Conservation (phyloP, 2,113 vertebrate genomes). For the Phalacrocorax brasilianus region DNA sequence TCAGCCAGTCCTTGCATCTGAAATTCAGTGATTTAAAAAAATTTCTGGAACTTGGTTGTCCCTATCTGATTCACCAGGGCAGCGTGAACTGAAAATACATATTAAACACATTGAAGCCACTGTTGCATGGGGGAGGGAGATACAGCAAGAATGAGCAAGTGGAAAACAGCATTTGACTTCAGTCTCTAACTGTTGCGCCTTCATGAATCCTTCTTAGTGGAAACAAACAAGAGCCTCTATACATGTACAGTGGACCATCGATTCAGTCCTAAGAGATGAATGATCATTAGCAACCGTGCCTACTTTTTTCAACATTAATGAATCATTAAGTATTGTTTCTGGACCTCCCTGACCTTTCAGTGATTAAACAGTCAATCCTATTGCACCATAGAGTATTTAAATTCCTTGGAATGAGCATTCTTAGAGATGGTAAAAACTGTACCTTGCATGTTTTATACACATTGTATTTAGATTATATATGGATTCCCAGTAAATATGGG, state of each 20-base stretch:
- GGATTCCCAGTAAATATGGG: slow-evolving; percentile 28
- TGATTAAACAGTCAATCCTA: slow-evolving; percentile 10
- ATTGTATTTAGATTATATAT: slow-evolving; percentile 36
- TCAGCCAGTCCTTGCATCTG: not conserved
- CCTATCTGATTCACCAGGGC: not conserved
- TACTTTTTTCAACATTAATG: not conserved
- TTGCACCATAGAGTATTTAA: not conserved
- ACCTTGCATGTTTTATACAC: not conserved
- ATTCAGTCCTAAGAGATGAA: not conserved
- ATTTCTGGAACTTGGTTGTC: not conserved
- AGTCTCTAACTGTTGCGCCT: not conserved
- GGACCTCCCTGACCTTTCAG: not conserved
- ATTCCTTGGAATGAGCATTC: not conserved
- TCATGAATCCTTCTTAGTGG: not conserved
- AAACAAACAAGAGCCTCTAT: not conserved
- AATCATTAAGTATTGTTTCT: slow-evolving; percentile 23
- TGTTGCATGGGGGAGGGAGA: accelerated
- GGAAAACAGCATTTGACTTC: not conserved
- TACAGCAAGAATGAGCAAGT: not conserved
- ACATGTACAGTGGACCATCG: accelerated
- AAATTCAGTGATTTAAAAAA: not conserved
- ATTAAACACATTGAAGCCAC: not conserved
- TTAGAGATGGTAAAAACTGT: not conserved
- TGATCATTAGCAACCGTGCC: not conserved
- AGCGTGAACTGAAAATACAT: not conserved